Evolutionary conservation across 2,888 invertebrate species (phyloP), one percentile per base, ranked within the genome.

Genomic region (Agrilus cyanescens): DNA sequence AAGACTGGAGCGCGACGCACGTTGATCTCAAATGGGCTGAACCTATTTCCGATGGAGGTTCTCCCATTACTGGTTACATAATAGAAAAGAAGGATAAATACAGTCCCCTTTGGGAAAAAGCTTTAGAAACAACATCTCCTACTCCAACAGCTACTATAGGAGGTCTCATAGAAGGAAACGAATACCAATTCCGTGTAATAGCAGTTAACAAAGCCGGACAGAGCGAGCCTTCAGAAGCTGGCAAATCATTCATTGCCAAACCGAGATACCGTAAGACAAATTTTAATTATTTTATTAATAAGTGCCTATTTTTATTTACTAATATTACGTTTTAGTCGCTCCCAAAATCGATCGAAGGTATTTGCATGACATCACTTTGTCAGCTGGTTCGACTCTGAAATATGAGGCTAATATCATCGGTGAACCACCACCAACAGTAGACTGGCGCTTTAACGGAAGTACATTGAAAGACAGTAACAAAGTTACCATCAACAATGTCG

Each of bases 321-420:
- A 14, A 16, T 18, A 35, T 32, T 29, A 20, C 32, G 30, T 43
- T 34, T 48, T 62, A 81, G 80, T 95, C 64, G 91, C 95, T 50
- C 97, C 97, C 13, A 89, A 88, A 71, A 97, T 98, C 65, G 94
- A 96, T 70, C 78, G 95, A 47, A 80, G 91, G 52, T 87, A 93
- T 61, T 74, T 96, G 18, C 80, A 90, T 32, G 90, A 94, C 58
- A 74, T 95, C 33, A 88, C 88, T 2, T 70, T 97, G 42, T 94
- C 95, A 31, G 86, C 90, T 35, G 95, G 97, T 32, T 83, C 91
- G 15, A 80, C 91, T 14, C 78, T 98, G 49, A 95, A 95, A 67
- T 80, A 95, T 59, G 93, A 95, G 57, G 94, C 91, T 0, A 83
- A 83, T 48, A 87, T 97, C 43, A 85, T 82, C 59, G 98, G 97